Percentiles rank a stretch among this genome's conserved stretches.
phyloP scores from a whole-genome alignment of 2,113 vertebrate genomes.

The Colinus virginianus region DNA sequence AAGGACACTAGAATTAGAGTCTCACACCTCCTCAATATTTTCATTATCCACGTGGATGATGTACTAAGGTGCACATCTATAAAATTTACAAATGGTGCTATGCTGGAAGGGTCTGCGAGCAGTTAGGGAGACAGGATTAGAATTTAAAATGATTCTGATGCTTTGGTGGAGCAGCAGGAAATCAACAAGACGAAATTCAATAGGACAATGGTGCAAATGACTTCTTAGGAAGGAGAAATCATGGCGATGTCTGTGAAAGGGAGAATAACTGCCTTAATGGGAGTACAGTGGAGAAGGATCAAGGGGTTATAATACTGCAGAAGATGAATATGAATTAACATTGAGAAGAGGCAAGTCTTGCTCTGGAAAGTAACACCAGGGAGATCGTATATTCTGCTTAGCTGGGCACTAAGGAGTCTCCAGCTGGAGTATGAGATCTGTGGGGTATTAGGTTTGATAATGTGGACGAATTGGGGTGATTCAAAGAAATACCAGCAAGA shows the following conservation, averaged over 20 bases:
- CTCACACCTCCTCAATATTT: slow-evolving; percentile 48
- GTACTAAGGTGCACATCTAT: slow-evolving; percentile 58
- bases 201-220: slow-evolving; percentile 57
- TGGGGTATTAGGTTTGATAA: not conserved
- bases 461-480: not conserved
- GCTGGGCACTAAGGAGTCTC: not conserved
- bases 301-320: not conserved
- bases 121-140: slow-evolving; percentile 33
- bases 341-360: not conserved
- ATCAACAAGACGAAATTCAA: slow-evolving; percentile 51
- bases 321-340: not conserved
- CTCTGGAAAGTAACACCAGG: not conserved
- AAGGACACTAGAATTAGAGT: slow-evolving; percentile 49
- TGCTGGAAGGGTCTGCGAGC: slow-evolving; percentile 48
- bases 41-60: slow-evolving; percentile 64
- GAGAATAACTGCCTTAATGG: slow-evolving; percentile 6
- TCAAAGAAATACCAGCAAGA: not conserved
- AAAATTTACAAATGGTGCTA: slow-evolving; percentile 56
- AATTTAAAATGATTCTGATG: slow-evolving; percentile 48
- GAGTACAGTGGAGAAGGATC: not conserved
- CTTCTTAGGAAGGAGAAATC: slow-evolving; percentile 43
- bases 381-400: not conserved
- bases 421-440: not conserved
- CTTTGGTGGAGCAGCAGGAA: slow-evolving; percentile 12
- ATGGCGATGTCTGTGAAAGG: not conserved